Base-by-base conservation (phyloP, 2,113 vertebrate species). In the Silurus glanis region DNA sequence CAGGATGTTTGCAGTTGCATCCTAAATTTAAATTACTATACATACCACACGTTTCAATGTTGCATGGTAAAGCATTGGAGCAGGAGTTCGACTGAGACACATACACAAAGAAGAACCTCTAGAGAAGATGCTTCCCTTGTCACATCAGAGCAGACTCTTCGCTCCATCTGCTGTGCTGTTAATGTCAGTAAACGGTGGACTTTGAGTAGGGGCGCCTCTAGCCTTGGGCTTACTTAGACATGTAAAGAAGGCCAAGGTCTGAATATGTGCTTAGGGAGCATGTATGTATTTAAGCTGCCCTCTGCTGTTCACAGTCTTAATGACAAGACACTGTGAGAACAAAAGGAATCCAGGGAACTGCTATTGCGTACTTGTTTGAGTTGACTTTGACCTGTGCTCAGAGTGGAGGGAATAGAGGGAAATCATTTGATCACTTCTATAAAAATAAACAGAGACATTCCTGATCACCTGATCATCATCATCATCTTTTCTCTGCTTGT, bases 261-360 rank as follows among this genome's bases (percentile, higher is more conserved):
- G 90, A 93, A 85, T 85, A 88, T 91, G 91, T 90, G 89, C 91
- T 88, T 59, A 87, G 83, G 84, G 87, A 84, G 90, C 91, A 92
- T 94, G 92, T 93, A 93, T 95, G 93, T 91, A 94, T 94, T 94
- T 92, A 95, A 95, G 94, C 94, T 95, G 94, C 95, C 95, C 95
- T 95, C 95, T 94, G 91, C 95, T 95, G 95, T 94, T 93, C 92
- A 83, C 85, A 86, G 87, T 87, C 89, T 92, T 93, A 93, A 94
- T 92, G 91, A 93, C 95, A 95, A 89, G 89, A 89, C 87, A 88
- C 78, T 88, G 83, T 69, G 45, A 78, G 85, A 91, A 93, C 92
- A 87, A 93, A 89, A 89, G 91, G 74, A 74, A 80, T 59, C 14
- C 55, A 21, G 56, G 53, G 3, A 84, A 12, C 56, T 76, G 81